These are phyloP conservation scores for Mus pahari DNA, from an alignment of 2,113 vertebrate species.

Conservation along the genomic window DNA sequence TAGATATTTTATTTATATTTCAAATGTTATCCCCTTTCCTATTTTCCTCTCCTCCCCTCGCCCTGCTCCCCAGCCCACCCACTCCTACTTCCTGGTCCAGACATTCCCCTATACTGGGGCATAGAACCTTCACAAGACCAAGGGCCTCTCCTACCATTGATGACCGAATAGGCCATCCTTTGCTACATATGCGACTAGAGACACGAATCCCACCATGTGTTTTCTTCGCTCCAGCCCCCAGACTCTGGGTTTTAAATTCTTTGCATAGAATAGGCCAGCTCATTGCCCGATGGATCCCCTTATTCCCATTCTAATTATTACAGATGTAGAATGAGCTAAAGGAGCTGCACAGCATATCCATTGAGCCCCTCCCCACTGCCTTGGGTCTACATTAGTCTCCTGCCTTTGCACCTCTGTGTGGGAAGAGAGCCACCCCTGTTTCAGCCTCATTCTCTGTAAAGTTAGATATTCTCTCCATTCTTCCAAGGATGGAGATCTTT, in stretches of 20 bases:
- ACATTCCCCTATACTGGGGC: too few species aligned
- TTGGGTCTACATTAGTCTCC: not conserved
- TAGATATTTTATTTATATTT: too few species aligned
- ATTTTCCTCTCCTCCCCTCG: too few species aligned
- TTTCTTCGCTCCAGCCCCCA: not conserved
- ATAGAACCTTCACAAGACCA: too few species aligned
- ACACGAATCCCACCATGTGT: too few species aligned
- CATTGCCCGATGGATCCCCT: not conserved
- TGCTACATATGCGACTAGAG: too few species aligned
- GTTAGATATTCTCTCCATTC: not conserved
- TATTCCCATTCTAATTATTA: not conserved
- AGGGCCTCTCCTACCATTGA: too few species aligned
- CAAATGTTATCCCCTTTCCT: too few species aligned
- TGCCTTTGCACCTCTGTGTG: not conserved
- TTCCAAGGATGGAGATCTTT: not conserved
- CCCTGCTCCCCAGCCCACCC: too few species aligned
- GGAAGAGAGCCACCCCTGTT: not conserved
- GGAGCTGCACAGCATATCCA: not conserved
- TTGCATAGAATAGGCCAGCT: not conserved
- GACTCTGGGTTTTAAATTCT: not conserved
- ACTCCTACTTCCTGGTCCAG: too few species aligned
- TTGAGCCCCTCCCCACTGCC: not conserved
- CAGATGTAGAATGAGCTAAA: not conserved
- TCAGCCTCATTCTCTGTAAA: not conserved
- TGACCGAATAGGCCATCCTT: too few species aligned